Evolutionary conservation across 2,113 vertebrate genomes (phyloP), one percentile per base, ranked within the genome.

Genomic region (Echinops telfairi): DNA sequence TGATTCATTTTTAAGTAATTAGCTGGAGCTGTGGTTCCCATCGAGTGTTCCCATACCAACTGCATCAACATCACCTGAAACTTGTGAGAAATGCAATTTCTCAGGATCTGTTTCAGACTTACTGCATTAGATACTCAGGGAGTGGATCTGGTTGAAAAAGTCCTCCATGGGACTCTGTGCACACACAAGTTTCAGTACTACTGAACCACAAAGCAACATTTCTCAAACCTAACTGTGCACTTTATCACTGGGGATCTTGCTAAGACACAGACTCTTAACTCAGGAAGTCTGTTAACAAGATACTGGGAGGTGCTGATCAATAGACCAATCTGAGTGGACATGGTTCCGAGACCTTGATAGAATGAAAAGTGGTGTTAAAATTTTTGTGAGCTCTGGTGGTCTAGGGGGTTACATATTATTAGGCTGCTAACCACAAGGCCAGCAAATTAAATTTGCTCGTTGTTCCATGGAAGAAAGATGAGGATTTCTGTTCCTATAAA

Each of bases 251-350:
- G 25, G 33, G 6, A 71, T 62, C 19, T 81, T 58, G 31, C 71
- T 91, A 19, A 83, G 95, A 88, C 23, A 29, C 3, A 40, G n/a
- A 73, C 73, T 78, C 33, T 73, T 40, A 29, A 95, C 64, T 82
- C 62, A 73, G 62, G 3, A 82, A 25, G 86, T 38, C 33, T 64
- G 40, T 7, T 40, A 40, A 40, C 40, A 40, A 40, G 40, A 40
- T 40, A 3, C 40, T 40, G 40, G 40, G 40, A 40, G 40, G 40
- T 40, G 40, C 40, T 40, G 40, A 40, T n/a, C n/a, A n/a, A n/a
- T n/a, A n/a, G n/a, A n/a, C n/a, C n/a, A n/a, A n/a, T 40, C 40
- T 40, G 40, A 40, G 40, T 40, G 40, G 4, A 40, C 40, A 40
- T 40, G 58, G 58, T 10, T 60, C 58, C 3, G 58, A 60, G 58